phyloP scores from a whole-genome alignment of 2,888 invertebrate genomes.

The Mythimna impura region DNA sequence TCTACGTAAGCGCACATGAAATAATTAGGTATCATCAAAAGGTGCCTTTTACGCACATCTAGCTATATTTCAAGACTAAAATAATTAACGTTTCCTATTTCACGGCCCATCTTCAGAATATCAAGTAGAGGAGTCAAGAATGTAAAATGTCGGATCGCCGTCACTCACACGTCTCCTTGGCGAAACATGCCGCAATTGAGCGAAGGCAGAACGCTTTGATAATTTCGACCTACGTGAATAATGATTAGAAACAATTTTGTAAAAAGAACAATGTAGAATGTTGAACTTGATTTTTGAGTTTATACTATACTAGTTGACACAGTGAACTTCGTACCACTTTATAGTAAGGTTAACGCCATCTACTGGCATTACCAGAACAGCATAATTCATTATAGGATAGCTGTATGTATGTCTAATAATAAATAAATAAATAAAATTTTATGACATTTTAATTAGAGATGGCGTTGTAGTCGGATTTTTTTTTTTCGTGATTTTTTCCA shows the following conservation, averaged over 20 bases:
- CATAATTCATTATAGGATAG: too few species aligned
- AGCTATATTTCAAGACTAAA: slow-evolving; percentile 19
- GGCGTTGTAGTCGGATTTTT: too few species aligned
- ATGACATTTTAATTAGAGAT: too few species aligned
- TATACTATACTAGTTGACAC: too few species aligned
- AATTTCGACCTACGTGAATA: background rate
- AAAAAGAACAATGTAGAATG: background rate
- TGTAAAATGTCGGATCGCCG: slow-evolving; percentile 38
- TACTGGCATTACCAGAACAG: too few species aligned
- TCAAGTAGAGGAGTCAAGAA: slow-evolving; percentile 25
- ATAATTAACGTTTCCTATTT: slow-evolving; percentile 43
- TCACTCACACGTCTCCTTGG: slow-evolving; percentile 33
- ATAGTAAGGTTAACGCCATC: too few species aligned
- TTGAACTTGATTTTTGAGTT: background rate
- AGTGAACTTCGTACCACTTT: too few species aligned
- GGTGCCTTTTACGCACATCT: background rate
- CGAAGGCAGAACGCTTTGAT: slow-evolving; percentile 16
- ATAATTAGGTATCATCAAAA: slow-evolving; percentile 20
- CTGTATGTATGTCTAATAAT: too few species aligned
- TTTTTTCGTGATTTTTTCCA: too few species aligned
- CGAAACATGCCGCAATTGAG: slow-evolving; percentile 17
- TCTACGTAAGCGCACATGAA: background rate
- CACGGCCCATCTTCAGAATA: slow-evolving; percentile 28
- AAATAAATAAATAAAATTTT: too few species aligned
- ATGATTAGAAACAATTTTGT: background rate